Conservation (phyloP, 2,888 invertebrate genomes). For the Andrena trimmerana region DNA sequence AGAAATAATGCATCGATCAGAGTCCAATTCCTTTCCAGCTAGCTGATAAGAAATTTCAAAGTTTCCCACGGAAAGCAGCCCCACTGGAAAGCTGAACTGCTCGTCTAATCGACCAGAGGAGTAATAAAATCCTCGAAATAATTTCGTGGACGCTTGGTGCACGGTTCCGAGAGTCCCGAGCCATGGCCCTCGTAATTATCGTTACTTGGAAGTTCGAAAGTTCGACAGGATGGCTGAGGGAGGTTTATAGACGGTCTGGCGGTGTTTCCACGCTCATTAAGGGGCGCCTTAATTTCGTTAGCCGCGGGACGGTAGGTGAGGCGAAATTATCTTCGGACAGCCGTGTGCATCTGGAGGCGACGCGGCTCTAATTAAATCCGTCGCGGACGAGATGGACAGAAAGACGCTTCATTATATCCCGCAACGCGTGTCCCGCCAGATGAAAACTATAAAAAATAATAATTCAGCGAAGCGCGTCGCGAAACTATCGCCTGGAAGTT, state of each 20-base stretch:
- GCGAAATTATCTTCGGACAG: conserved; percentile 56
- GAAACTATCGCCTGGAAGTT: no score
- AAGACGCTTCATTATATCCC: conserved; percentile 8
- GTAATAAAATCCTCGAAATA: not conserved
- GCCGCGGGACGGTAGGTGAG: conserved; percentile 36
- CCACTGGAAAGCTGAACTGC: no score
- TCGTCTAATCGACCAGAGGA: no score
- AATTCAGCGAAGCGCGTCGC: no score
- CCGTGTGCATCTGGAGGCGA: conserved; percentile 46
- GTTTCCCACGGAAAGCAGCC: no score
- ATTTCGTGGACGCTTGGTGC: not conserved
- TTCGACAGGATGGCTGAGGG: not conserved
- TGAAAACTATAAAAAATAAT: no score
- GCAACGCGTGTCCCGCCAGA: conserved; percentile 18
- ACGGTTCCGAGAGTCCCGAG: not conserved
- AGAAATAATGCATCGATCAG: no score
- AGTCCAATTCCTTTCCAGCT: no score
- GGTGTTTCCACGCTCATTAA: conserved; percentile 50
- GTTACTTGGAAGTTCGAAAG: not conserved
- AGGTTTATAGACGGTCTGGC: conserved; percentile 15
- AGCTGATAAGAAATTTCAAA: no score
- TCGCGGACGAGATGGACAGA: conserved; percentile 45
- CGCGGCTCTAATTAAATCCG: conserved; percentile 74
- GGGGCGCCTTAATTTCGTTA: conserved; percentile 47
- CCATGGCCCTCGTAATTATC: conserved; percentile 18